A percentile compares a stretch with the other conserved stretches of the same genome.
Conservation (phyloP, 2,888 invertebrate genomes). For the Microctonus hyperodae region DNA sequence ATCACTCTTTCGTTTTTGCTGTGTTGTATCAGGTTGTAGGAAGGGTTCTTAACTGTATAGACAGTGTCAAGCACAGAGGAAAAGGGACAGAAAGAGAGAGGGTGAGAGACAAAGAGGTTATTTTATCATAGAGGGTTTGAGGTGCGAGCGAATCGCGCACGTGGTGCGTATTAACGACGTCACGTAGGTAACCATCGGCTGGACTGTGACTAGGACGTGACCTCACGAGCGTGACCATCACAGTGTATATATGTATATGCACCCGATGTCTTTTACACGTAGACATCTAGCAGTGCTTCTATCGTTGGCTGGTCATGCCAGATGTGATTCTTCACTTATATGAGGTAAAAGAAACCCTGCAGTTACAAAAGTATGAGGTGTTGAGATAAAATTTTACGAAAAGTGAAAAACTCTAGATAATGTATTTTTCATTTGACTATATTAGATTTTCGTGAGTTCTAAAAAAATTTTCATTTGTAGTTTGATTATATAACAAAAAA, state of each 20-base stretch:
- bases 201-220: conserved; percentile 33
- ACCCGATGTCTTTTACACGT: conserved; percentile 15
- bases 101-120: background rate
- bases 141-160: conserved; percentile 19
- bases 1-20: background rate
- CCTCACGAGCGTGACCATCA: conserved; percentile 28
- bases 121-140: background rate
- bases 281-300: background rate
- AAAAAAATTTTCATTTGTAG: conserved; percentile 4
- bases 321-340: conserved; percentile 12
- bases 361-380: background rate
- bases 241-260: background rate
- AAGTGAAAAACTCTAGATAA: conserved; percentile 16
- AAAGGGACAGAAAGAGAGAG: background rate
- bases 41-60: no score
- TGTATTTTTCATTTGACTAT: conserved; percentile 29
- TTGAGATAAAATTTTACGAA: conserved; percentile 22
- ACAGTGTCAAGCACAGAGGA: no score
- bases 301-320: background rate
- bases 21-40: background rate
- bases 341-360: background rate
- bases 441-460: background rate
- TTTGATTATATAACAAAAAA: background rate
- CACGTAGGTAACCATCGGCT: conserved; percentile 40
- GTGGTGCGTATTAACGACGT: conserved; percentile 38